Evolutionary conservation across 2,888 invertebrate genomes (phyloP), one percentile per base, ranked within the genome.

Genomic region (Ormyrus nitidulus): DNA sequence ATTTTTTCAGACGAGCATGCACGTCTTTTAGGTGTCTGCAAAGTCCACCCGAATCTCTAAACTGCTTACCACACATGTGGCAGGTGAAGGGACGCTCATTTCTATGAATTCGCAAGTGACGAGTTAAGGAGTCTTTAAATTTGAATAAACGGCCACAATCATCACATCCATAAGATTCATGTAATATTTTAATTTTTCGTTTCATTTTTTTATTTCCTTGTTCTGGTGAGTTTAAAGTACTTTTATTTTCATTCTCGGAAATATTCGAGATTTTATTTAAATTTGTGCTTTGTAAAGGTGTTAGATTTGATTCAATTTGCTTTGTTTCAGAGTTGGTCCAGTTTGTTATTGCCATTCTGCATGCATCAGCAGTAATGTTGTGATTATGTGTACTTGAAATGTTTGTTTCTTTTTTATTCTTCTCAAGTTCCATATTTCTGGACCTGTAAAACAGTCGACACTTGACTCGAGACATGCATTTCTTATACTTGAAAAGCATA

Each of bases 61-160:
- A 91, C 70, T 88, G 89, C 80, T 91, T 91, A 2, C 91, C 91
- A 77, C 91, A 91, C 0, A 90, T 84, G 81, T 91, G 89, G 79
- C 91, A 91, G 8, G 90, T 91, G 68, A 88, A 91, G 0, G 91
- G 90, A 6, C 89, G 86, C 72, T 91, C 90, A 64, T 89, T 86
- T 8, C 86, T 88, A 66, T 91, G 91, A 59, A 90, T 90, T 80
- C 91, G 90, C 88, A 91, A 87, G 84, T 93, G 93, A 6, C 84
- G 83, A 84, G 91, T 91, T 90, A 87, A 91, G 87, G 90, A 93
- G 90, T 88, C 93, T 91, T 87, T 93, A 90, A 75, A 90, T 89
- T 87, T 88, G 84, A 92, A 93, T 0, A 87, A 89, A 83, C 91
- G 91, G 72, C 91, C 91, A 83, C 93, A 93, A 11, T 91, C 90